Percentiles rank a stretch among this genome's conserved stretches.
These are phyloP conservation scores for Lasius platythorax DNA, from an alignment of 2,888 invertebrate genomes.

Conservation along the genomic window DNA sequence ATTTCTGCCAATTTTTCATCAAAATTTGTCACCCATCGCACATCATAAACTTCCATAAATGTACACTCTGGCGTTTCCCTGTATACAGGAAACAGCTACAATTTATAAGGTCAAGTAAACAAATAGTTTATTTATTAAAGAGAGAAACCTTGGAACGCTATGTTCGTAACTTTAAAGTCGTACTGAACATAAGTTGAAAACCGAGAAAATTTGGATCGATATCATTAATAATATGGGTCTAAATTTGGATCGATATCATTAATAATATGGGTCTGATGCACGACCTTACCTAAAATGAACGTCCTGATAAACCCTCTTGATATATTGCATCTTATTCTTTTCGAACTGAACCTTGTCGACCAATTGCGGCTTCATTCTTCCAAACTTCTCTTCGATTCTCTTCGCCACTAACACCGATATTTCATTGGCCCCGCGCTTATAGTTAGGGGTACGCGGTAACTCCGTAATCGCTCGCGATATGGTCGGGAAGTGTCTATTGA, in stretches of 20 bases:
- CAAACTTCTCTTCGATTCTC: conserved; percentile 92
- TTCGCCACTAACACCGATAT: conserved; percentile 87
- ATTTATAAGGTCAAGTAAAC: conserved; percentile 55
- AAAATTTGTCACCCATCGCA: conserved; percentile 85
- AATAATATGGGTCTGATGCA: neutral
- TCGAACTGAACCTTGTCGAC: conserved; percentile 91
- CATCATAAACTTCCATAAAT: conserved; percentile 85
- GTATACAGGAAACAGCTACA: conserved; percentile 81
- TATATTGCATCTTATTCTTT: conserved; percentile 87
- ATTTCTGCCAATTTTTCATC: conserved; percentile 84
- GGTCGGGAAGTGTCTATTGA: conserved; percentile 89
- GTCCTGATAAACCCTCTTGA: conserved; percentile 89
- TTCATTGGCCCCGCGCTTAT: conserved; percentile 85
- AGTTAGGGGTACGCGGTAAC: conserved; percentile 88
- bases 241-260: neutral
- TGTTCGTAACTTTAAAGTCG: neutral
- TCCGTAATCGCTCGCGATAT: conserved; percentile 88
- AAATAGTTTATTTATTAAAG: neutral
- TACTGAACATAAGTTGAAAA: conserved; percentile 33
- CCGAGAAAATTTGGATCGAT: neutral
- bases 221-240: neutral
- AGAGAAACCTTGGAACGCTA: neutral
- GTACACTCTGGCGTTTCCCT: conserved; percentile 86
- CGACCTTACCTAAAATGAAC: conserved; percentile 88
- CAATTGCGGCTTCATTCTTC: conserved; percentile 90